Evolutionary conservation across 2,113 vertebrate species (phyloP).

Genomic region (Coreoperca whiteheadi): DNA sequence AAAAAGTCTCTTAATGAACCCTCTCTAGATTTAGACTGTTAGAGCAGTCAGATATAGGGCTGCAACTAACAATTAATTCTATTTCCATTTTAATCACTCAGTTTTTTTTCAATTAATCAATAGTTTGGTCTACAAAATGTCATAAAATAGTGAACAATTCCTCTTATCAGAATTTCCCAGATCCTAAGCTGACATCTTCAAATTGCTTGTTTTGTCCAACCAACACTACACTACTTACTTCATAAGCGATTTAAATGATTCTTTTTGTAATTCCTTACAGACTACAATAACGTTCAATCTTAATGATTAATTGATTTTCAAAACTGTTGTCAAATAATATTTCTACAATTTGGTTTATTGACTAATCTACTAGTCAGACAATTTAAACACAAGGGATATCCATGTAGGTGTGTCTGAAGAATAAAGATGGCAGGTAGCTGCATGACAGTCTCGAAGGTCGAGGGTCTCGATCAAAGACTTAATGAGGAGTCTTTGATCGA

Average conservation of each 20-base stretch:
- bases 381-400: neutral
- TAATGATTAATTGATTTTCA: neutral
- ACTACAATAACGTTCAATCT: neutral
- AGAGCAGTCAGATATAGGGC: neutral
- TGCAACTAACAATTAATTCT: neutral
- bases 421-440: constrained; percentile 28
- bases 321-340: neutral
- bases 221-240: neutral
- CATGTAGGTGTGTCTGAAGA: neutral
- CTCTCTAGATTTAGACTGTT: neutral
- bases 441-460: constrained; percentile 46
- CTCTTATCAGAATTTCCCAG: neutral
- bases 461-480: constrained; percentile 60
- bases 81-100: neutral
- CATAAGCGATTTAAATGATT: neutral
- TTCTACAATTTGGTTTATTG: neutral
- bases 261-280: neutral
- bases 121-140: neutral
- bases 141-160: neutral
- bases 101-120: neutral
- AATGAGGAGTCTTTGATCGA: too few species aligned
- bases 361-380: too few species aligned
- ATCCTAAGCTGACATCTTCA: neutral
- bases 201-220: neutral
- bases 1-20: neutral